Evolutionary conservation across 64 coral and sea anemone species (phyloP), one percentile per base, ranked within the genome.

Genomic region (Porites australiensis): DNA sequence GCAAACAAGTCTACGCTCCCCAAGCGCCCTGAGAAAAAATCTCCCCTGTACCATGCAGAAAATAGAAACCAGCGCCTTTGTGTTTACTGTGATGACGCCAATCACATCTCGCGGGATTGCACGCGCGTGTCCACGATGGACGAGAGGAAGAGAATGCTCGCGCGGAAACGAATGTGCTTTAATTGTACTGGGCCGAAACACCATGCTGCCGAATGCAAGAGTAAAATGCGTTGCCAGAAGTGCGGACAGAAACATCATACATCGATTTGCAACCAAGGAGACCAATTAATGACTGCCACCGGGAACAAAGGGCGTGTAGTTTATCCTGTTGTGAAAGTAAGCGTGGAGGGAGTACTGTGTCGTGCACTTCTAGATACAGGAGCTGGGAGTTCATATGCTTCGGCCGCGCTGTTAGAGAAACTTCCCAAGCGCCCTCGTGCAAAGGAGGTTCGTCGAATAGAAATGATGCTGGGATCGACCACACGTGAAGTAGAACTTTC

Each of bases 401-500:
- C 82, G 7, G 82, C 82, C 20, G 53, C 82, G 52, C 70, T 69
- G 10, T 50, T 86, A 7, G 82, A 86, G 48, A 67, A 69, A 4
- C 19, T 86, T 70, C 82, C 61, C 13, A 12, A 19, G 51, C 2
- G 62, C 37, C 4, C 64, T 20, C 19, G 22, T 43, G 6, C 65
- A 6, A 79, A 66, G 53, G 75, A 90, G 70, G 63, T 79, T 61
- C 58, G 75, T 37, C 74, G 9, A 79, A 61, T 90, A 4, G 88
- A 90, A 49, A 90, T 79, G 88, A 90, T 90, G 88, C 60, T 90
- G 10, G 88, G 62, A 55, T 46, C 43, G 37, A 66, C 79, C 5
- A 90, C 88, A n/a, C 63, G 79, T 27, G 23, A 90, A 90, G 46
- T 90, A 7, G 44, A 90, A 67, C 46, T 79, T 69, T 69, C 66